Base-by-base conservation (phyloP, 1,140 invertebrate species). In the Drosophila mojavensis region DNA sequence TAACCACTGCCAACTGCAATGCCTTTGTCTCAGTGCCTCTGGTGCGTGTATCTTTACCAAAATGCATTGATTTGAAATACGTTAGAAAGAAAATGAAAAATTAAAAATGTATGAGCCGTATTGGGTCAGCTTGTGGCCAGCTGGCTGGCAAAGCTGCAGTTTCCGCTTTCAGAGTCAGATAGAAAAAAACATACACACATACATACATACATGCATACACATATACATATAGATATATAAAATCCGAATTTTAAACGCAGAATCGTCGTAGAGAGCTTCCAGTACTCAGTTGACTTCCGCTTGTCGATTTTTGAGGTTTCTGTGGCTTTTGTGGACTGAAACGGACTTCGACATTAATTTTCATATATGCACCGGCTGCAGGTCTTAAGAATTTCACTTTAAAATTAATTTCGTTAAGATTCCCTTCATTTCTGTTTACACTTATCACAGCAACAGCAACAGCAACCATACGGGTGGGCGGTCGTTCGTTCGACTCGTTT, bases 101-200 rank as follows among this genome's bases (percentile, higher is more conserved):
- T 86, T 86, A 86, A 88, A 88, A 88, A 88, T 88, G 76, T 86
- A 88, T 82, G 67, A 79, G 70, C 79, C 54, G 59, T 58, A 64
- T 75, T 70, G 65, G 79, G 71, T 69, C 71, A 74, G 71, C 61
- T 74, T 74, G 71, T 62, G 71, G 43, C 43, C 43, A 47, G 64
- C 78, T 72, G 20, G 51, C 28, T 55, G 39, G 48, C 59, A 79
- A 86, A 86, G 83, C 83, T 86, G 76, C 73, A 79, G 83, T 88
- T 86, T 86, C 83, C 83, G 83, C 72, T 47, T 15, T 62, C 67
- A 5, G 59, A 68, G 26, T 30, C 47, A 56, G 24, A 20, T 48
- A 51, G 59, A 51, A 36, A 15, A 20, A 30, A 5, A 62, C 4
- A 24, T 9, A 3, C 20, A 24, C 20, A 62, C 4, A 24, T 9